phyloP scores from a whole-genome alignment of 2,797 vertebrate species.

The Pantherophis alleghaniensis region DNA sequence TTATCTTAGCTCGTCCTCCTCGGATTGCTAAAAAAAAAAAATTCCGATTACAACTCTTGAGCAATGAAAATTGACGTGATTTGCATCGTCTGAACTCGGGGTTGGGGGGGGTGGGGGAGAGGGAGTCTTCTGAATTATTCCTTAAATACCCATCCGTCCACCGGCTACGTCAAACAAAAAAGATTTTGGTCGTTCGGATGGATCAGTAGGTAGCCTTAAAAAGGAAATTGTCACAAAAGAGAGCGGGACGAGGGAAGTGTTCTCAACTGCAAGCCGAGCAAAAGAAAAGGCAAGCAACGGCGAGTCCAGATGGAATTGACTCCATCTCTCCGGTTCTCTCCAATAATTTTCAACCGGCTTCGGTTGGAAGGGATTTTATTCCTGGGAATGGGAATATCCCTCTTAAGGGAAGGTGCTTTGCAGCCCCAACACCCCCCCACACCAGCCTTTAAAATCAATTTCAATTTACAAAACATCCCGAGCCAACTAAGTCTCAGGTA shows the following conservation, averaged over 20 bases:
- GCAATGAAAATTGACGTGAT: neutral
- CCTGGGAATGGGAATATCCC: neutral
- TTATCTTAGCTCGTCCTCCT: neutral
- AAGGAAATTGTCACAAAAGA: neutral
- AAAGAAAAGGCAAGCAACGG: neutral
- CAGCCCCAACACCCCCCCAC: no score
- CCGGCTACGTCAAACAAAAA: neutral
- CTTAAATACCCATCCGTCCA: neutral
- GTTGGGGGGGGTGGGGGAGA: rapidly evolving
- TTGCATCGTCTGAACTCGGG: neutral
- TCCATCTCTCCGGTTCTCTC: neutral
- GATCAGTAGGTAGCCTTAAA: neutral
- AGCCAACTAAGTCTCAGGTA: neutral
- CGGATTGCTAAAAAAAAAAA: neutral
- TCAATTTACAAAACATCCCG: neutral
- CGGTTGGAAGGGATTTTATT: neutral
- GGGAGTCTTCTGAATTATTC: neutral
- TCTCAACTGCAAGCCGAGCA: neutral
- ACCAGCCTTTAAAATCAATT: neutral
- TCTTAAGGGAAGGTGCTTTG: neutral
- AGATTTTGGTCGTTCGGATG: neutral
- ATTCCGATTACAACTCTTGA: neutral
- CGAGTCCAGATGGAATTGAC: neutral
- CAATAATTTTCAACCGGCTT: neutral
- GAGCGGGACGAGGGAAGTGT: neutral